Percentiles rank a stretch among this genome's conserved stretches.
Evolutionary conservation across 2,888 invertebrate genomes (phyloP).

Genomic region (Mythimna pallens): DNA sequence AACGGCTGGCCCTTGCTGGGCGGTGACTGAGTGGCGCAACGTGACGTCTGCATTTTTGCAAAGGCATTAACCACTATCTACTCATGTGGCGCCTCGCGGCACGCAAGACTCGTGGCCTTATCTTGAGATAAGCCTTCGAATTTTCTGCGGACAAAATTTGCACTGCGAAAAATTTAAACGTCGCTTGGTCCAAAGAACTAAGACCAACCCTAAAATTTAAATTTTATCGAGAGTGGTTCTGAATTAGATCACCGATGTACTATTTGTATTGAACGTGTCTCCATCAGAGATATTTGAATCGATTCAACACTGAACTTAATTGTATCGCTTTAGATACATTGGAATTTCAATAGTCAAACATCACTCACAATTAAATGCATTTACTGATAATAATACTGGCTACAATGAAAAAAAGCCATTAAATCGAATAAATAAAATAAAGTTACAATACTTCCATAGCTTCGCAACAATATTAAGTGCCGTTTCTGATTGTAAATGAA

Average conservation of each 20-base stretch:
- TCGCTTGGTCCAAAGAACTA: neutral
- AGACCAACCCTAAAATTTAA: neutral
- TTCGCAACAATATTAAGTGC: conserved; percentile 42
- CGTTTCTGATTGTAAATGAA: conserved; percentile 51
- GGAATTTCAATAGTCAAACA: neutral
- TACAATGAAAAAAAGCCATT: neutral
- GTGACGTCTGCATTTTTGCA: conserved; percentile 16
- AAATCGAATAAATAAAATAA: conserved; percentile 15
- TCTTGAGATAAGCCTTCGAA: conserved; percentile 9
- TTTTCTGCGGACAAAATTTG: neutral
- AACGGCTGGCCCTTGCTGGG: conserved; percentile 21
- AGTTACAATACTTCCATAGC: neutral
- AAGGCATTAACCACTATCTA: conserved; percentile 5
- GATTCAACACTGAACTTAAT: conserved; percentile 10
- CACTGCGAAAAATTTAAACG: neutral
- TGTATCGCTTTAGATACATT: conserved; percentile 9
- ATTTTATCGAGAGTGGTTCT: conserved; percentile 6
- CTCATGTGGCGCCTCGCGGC: neutral
- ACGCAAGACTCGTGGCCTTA: neutral
- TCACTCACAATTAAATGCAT: conserved; percentile 24
- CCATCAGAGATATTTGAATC: neutral
- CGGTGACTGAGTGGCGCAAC: conserved; percentile 12
- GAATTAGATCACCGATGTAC: neutral
- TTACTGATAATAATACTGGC: conserved; percentile 18
- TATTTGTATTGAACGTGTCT: neutral